These are phyloP conservation scores for Festucalex cinctus DNA, from an alignment of 2,113 vertebrate species.

Conservation along the genomic window DNA sequence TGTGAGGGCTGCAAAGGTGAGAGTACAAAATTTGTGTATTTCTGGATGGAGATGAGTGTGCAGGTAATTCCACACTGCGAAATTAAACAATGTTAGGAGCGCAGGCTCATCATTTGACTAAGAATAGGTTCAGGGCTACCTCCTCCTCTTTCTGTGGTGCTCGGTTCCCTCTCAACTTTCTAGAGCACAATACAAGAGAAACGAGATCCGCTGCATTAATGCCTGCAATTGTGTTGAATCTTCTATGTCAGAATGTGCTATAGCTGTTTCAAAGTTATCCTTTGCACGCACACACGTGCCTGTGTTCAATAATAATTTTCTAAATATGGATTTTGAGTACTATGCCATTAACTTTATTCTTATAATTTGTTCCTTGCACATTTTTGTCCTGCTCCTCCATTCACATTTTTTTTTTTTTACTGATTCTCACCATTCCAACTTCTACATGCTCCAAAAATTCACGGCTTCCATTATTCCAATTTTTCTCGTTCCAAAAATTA, in stretches of 20 bases:
- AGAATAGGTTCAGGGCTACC: slow-evolving; percentile 52
- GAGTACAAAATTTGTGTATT: neutral
- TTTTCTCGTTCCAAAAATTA: too few species aligned
- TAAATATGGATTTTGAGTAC: too few species aligned
- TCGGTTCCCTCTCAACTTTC: slow-evolving; percentile 75
- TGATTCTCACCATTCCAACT: too few species aligned
- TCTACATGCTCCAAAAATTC: too few species aligned
- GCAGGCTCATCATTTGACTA: slow-evolving; percentile 46
- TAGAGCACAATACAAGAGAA: slow-evolving; percentile 67
- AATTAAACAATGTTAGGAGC: slow-evolving; percentile 61
- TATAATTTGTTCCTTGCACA: too few species aligned
- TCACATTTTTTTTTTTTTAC: too few species aligned
- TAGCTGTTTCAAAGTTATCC: slow-evolving; percentile 43
- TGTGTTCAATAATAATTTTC: too few species aligned
- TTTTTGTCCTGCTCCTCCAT: too few species aligned
- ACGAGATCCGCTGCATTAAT: slow-evolving; percentile 67
- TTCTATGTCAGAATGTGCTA: slow-evolving; percentile 67
- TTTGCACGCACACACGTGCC: slow-evolving; percentile 17
- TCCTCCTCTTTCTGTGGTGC: slow-evolving; percentile 26
- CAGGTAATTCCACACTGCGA: slow-evolving; percentile 67
- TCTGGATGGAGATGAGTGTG: neutral
- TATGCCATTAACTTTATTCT: too few species aligned
- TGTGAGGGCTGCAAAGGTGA: slow-evolving; percentile 99
- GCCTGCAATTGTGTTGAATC: slow-evolving; percentile 61
- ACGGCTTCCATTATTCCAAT: too few species aligned